phyloP scores from a whole-genome alignment of 2,113 vertebrate genomes.

The Thermophis baileyi region DNA sequence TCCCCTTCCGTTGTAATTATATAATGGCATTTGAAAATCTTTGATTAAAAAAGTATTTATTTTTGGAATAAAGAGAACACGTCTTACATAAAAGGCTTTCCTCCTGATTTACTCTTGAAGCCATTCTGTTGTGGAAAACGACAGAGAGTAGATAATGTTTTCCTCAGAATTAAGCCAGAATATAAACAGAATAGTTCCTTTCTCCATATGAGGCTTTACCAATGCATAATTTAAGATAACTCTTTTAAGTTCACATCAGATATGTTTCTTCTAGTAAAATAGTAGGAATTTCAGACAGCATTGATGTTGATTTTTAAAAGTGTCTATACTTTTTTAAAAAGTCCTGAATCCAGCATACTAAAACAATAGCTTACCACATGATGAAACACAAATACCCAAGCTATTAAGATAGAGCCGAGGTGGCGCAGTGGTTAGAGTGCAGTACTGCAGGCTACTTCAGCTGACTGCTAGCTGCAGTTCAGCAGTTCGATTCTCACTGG shows the following conservation, averaged over 20 bases:
- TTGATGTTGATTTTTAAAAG: constrained; percentile 36
- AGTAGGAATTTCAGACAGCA: background rate
- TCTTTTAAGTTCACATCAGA: constrained; percentile 1
- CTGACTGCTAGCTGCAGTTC: too few species aligned
- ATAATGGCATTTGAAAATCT: constrained; percentile 69
- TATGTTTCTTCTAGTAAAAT: constrained; percentile 15
- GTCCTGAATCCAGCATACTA: background rate
- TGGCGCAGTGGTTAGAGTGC: too few species aligned
- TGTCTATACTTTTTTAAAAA: background rate
- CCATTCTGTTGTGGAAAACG: constrained; percentile 27
- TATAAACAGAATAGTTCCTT: constrained; percentile 4
- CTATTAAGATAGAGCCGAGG: too few species aligned
- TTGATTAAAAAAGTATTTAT: constrained; percentile 76
- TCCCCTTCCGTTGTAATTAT: constrained; percentile 67
- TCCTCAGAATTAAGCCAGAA: constrained; percentile 26
- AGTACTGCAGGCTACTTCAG: too few species aligned
- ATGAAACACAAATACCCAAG: background rate
- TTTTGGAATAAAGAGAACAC: constrained; percentile 80
- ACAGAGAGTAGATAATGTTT: constrained; percentile 32
- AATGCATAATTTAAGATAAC: constrained; percentile 18
- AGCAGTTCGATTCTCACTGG: too few species aligned
- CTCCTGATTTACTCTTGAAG: constrained; percentile 48
- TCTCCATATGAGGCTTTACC: background rate
- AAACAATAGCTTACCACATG: background rate
- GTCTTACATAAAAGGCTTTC: constrained; percentile 58